Evolutionary conservation across 2,113 vertebrate genomes (phyloP).

Genomic region (Theristicus caerulescens): DNA sequence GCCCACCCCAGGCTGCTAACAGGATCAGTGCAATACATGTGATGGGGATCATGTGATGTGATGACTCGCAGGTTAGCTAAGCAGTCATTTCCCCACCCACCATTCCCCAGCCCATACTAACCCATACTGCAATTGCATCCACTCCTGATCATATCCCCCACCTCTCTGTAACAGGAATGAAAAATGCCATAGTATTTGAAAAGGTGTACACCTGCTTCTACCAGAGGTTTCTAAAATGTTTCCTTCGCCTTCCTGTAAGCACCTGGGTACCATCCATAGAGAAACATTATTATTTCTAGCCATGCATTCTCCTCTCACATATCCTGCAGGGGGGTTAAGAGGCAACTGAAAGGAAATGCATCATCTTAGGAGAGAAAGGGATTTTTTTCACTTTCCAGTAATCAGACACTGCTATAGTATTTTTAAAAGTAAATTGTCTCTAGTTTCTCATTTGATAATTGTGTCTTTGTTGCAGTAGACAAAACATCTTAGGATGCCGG

Average conservation of each 20-base stretch:
- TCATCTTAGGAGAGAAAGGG: neutral
- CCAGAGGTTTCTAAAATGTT: neutral
- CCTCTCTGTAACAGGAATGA: neutral
- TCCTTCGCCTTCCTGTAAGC: neutral
- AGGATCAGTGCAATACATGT: accelerated
- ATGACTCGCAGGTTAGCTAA: accelerated
- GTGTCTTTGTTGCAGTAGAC: neutral
- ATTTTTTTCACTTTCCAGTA: neutral
- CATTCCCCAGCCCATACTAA: neutral
- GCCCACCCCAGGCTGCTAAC: neutral
- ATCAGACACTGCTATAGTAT: neutral
- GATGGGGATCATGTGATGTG: neutral
- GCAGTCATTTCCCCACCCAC: neutral
- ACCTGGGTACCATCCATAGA: neutral
- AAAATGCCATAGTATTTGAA: neutral
- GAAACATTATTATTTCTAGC: neutral
- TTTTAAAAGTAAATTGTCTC: neutral
- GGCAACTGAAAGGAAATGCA: neutral
- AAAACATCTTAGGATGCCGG: neutral
- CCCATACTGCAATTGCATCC: neutral
- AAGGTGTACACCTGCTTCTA: neutral
- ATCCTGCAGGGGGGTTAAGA: accelerated
- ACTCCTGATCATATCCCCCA: neutral
- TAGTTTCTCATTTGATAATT: neutral
- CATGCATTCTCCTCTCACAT: neutral